A percentile compares a stretch with the other conserved stretches of the same genome.
phyloP scores from a whole-genome alignment of 2,113 vertebrate species.

The Athene cunicularia region DNA sequence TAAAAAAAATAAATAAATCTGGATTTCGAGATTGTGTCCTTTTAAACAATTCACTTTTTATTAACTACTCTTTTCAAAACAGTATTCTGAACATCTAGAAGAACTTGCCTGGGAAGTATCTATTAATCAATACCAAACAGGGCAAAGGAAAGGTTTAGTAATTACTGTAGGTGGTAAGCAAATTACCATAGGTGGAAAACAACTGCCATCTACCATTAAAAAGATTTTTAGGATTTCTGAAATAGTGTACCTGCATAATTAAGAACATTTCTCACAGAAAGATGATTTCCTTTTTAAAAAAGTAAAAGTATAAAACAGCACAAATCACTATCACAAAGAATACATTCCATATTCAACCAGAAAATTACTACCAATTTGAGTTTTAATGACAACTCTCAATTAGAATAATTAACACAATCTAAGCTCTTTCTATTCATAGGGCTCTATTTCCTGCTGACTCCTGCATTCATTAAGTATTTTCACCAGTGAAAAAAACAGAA shows the following conservation, averaged over 20 bases:
- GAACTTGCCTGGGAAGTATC: background rate
- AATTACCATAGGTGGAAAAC: background rate
- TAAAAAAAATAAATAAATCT: background rate
- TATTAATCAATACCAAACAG: background rate
- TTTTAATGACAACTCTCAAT: background rate
- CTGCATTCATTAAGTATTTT: background rate
- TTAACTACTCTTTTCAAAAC: background rate
- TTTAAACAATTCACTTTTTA: background rate
- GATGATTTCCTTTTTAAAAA: background rate
- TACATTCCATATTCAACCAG: background rate
- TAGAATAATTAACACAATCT: background rate
- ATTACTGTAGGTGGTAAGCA: background rate
- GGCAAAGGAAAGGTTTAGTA: background rate
- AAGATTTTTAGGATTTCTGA: background rate
- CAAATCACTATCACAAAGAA: background rate
- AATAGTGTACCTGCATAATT: background rate
- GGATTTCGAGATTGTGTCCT: background rate
- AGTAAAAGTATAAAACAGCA: background rate
- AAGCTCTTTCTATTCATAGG: background rate
- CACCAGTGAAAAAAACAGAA: background rate
- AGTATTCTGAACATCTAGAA: background rate
- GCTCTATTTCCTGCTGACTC: background rate
- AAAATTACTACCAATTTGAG: background rate
- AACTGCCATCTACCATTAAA: background rate
- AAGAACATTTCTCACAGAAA: background rate